These are phyloP conservation scores for Eupelmus urozonus DNA, from an alignment of 2,888 invertebrate species.

Conservation along the genomic window DNA sequence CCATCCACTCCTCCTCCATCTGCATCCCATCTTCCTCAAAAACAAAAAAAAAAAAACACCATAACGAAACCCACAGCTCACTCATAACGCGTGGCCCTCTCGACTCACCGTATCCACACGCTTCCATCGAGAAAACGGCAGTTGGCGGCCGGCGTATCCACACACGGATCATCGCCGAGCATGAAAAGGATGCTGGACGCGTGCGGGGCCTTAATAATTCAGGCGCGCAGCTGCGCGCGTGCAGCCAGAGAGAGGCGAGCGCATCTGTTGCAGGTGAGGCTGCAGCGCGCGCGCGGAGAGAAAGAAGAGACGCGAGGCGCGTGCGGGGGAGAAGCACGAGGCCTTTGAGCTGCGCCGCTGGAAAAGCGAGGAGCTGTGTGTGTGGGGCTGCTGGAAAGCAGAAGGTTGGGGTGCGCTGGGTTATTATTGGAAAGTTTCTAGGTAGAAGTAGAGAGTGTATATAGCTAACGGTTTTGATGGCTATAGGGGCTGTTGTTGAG, in stretches of 20 bases:
- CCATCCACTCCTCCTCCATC: no score
- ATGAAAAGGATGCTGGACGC: conserved; percentile 52
- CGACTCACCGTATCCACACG: neutral
- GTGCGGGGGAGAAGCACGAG: neutral
- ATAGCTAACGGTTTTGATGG: no score
- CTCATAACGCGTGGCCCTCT: neutral
- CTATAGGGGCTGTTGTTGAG: no score
- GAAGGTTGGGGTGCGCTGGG: no score
- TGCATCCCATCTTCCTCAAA: neutral
- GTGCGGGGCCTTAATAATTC: conserved; percentile 18
- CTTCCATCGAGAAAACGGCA: no score
- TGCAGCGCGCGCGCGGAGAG: neutral
- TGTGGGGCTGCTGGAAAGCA: neutral
- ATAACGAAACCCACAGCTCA: neutral
- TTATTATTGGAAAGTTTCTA: neutral
- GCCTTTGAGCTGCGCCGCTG: neutral
- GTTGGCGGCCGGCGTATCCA: conserved; percentile 5
- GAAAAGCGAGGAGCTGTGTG: neutral
- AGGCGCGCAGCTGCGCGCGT: conserved; percentile 9
- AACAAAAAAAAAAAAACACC: neutral
- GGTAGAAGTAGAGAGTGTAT: no score
- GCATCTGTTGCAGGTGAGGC: conserved; percentile 35
- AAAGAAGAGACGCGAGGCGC: neutral
- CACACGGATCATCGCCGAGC: conserved; percentile 15
- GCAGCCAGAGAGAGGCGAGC: neutral